Evolutionary conservation across 2,888 invertebrate genomes (phyloP).

Genomic region (Sisyra terminalis): DNA sequence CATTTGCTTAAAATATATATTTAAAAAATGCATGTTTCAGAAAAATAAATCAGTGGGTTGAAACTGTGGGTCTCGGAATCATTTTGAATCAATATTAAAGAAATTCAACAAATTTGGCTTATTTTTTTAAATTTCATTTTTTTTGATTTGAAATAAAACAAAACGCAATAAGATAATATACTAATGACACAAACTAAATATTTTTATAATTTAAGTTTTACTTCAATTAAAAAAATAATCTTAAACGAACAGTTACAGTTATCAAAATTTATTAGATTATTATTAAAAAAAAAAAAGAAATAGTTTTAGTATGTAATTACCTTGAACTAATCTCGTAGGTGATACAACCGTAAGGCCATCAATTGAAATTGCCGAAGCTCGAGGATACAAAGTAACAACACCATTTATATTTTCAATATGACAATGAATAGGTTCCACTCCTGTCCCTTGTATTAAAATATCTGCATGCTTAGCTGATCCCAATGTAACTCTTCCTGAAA

Average conservation of each 20-base stretch:
- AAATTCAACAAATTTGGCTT: too few species aligned
- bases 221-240: neutral
- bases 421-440: slow-evolving; percentile 71
- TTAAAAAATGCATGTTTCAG: too few species aligned
- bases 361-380: slow-evolving; percentile 34
- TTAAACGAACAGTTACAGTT: neutral
- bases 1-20: too few species aligned
- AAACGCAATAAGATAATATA: too few species aligned
- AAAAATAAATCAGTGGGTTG: too few species aligned
- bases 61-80: too few species aligned
- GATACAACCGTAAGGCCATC: slow-evolving; percentile 56
- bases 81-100: too few species aligned
- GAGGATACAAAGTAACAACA: slow-evolving; percentile 69
- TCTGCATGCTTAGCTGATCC: slow-evolving; percentile 68
- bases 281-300: neutral
- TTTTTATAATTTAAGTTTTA: too few species aligned
- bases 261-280: neutral
- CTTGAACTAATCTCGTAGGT: slow-evolving; percentile 67
- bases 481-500: slow-evolving; percentile 66
- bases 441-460: slow-evolving; percentile 71
- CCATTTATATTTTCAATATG: slow-evolving; percentile 74
- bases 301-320: slow-evolving; percentile 26
- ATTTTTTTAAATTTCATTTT: too few species aligned
- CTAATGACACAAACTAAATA: too few species aligned
- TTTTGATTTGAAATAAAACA: too few species aligned